phyloP scores from a whole-genome alignment of 2,113 vertebrate species.

The Corydoras maculifer region DNA sequence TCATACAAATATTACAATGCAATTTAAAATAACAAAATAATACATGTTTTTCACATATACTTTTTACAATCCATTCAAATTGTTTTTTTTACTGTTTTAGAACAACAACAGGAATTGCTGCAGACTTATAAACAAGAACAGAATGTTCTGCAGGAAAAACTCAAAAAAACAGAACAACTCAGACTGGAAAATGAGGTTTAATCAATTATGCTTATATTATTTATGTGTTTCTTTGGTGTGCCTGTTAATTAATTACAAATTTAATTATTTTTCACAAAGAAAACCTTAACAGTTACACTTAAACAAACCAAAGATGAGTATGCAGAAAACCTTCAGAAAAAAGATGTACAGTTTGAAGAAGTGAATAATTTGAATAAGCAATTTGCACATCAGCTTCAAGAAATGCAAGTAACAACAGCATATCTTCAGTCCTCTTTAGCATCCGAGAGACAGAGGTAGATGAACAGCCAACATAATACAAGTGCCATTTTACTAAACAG shows the following conservation, averaged over 20 bases:
- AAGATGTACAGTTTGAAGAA: constrained; percentile 67
- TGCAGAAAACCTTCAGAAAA: constrained; percentile 65
- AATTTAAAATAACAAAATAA: too few relatives aligned
- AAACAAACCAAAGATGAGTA: constrained; percentile 60
- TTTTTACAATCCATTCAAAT: background rate
- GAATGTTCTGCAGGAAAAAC: constrained; percentile 64
- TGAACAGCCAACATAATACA: constrained; percentile 5
- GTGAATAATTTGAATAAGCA: constrained; percentile 60
- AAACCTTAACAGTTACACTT: constrained; percentile 46
- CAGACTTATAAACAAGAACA: constrained; percentile 62
- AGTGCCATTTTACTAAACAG: background rate
- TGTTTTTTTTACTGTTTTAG: constrained; percentile 45
- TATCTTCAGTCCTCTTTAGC: constrained; percentile 65
- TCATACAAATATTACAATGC: too few relatives aligned
- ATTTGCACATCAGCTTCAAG: constrained; percentile 60
- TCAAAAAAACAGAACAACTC: constrained; percentile 63
- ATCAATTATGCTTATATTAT: background rate
- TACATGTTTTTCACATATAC: too few relatives aligned
- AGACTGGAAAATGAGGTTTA: constrained; percentile 69
- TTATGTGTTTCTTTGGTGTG: background rate
- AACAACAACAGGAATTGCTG: constrained; percentile 64
- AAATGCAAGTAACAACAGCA: constrained; percentile 57
- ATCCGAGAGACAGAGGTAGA: constrained; percentile 72
- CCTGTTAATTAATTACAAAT: background rate
- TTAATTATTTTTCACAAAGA: background rate